These are phyloP conservation scores for Pygoscelis antarcticus DNA, from an alignment of 2,113 vertebrate species.

Conservation along the genomic window DNA sequence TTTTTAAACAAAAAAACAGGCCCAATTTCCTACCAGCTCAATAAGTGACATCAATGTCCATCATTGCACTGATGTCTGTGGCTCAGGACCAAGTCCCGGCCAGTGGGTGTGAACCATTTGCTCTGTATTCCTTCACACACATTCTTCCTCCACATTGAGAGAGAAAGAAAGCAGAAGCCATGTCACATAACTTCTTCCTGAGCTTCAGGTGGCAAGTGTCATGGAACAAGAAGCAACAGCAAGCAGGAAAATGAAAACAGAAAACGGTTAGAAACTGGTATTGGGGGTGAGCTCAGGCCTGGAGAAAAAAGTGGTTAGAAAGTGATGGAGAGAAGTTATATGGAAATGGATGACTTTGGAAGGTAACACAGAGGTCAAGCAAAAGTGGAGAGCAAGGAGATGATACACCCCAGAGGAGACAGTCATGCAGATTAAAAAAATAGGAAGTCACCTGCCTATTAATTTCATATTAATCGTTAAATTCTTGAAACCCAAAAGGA, in stretches of 20 bases:
- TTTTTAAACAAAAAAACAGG: background rate
- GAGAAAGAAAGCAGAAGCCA: constrained; percentile 63
- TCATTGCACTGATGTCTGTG: background rate
- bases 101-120: background rate
- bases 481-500: background rate
- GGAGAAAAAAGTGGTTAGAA: background rate
- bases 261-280: constrained; percentile 13
- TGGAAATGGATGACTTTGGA: background rate
- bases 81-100: background rate
- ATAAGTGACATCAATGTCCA: background rate
- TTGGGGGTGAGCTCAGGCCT: background rate
- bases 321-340: background rate
- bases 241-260: constrained; percentile 51
- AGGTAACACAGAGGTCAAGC: background rate
- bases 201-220: constrained; percentile 68
- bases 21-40: constrained; percentile 8
- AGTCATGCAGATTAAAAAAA: constrained; percentile 54
- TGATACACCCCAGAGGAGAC: background rate
- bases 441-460: background rate
- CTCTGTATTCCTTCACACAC: background rate
- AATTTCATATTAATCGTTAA: constrained; percentile 5
- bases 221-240: constrained; percentile 36
- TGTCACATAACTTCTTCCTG: constrained; percentile 84
- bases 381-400: background rate
- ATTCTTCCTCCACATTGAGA: background rate